phyloP scores from a whole-genome alignment of 2,113 vertebrate genomes.

The Cinclus mexicanus region DNA sequence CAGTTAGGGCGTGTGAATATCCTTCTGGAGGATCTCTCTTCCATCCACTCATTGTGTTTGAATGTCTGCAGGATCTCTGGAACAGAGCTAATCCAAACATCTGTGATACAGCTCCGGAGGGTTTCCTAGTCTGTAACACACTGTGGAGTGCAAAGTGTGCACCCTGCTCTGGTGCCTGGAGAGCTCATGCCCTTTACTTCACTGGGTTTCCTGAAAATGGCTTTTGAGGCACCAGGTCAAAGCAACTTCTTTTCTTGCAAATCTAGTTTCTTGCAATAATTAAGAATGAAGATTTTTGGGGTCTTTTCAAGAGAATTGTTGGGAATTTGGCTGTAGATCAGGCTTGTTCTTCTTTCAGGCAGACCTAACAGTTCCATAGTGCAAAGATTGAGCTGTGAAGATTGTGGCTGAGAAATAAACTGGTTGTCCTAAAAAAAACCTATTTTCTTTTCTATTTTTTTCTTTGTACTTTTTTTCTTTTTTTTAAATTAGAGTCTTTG shows the following conservation, averaged over 20 bases:
- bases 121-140: neutral
- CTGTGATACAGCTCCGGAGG: neutral
- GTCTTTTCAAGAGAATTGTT: neutral
- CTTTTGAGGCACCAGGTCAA: neutral
- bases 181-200: neutral
- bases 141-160: accelerated
- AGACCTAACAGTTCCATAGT: neutral
- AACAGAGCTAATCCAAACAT: neutral
- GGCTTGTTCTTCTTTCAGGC: neutral
- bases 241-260: neutral
- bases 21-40: neutral
- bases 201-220: neutral
- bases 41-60: neutral
- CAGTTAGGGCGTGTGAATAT: neutral
- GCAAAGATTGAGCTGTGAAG: neutral
- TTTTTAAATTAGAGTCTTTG: neutral
- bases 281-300: neutral
- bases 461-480: neutral
- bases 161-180: neutral
- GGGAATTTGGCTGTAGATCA: neutral
- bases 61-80: neutral
- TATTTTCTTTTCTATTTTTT: neutral
- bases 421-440: neutral
- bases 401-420: neutral
- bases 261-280: neutral